These are phyloP conservation scores for Pteria penguin DNA, from an alignment of 2,888 invertebrate genomes.

Conservation along the genomic window DNA sequence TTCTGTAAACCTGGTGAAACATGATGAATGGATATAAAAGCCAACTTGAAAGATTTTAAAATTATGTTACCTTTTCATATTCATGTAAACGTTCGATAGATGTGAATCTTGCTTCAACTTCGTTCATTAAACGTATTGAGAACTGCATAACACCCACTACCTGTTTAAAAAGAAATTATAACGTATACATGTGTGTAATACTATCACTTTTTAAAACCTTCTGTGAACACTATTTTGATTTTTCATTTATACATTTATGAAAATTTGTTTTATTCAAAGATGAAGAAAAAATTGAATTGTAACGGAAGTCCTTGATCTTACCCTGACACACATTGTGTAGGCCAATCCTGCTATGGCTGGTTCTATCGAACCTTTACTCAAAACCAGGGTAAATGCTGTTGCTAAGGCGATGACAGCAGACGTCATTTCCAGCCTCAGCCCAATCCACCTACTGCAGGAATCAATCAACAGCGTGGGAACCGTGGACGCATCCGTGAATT, in stretches of 20 bases:
- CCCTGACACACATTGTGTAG: constrained; percentile 67
- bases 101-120: constrained; percentile 77
- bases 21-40: too few species aligned
- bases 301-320: too few species aligned
- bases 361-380: constrained; percentile 71
- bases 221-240: too few species aligned
- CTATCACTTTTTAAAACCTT: too few species aligned
- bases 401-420: constrained; percentile 80
- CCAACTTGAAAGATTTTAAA: too few species aligned
- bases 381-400: constrained; percentile 82
- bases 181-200: too few species aligned
- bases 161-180: constrained; percentile 75
- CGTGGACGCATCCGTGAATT: constrained; percentile 79
- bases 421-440: constrained; percentile 79
- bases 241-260: too few species aligned
- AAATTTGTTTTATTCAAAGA: too few species aligned
- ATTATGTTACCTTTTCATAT: constrained; percentile 75
- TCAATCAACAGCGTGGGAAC: constrained; percentile 81
- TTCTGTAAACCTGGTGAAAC: too few species aligned
- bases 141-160: constrained; percentile 65
- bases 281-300: too few species aligned
- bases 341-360: constrained; percentile 84
- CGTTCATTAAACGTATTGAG: constrained; percentile 61
- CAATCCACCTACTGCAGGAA: constrained; percentile 80
- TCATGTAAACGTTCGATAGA: constrained; percentile 79